phyloP scores from a whole-genome alignment of 1,140 invertebrate genomes.

The honey bee (Apis mellifera) region Amel_HAv3.1 CM009938.2:6071501-6072000 shows the following conservation, averaged over 20 bases:
- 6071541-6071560: too few relatives aligned
- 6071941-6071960: conserved; percentile 35
- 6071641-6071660: conserved; percentile 66
- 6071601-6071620: conserved; percentile 66
- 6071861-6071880: background rate
- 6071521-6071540: too few relatives aligned
- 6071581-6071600: conserved; percentile 49
- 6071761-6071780: conserved; percentile 60
- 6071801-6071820: conserved; percentile 79
- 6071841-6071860: conserved; percentile 1
- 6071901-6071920: conserved; percentile 67
- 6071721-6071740: conserved; percentile 55
- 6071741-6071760: conserved; percentile 65
- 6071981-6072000: background rate
- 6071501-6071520: conserved; percentile 36
- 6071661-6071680: conserved; percentile 79
- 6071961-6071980: background rate
- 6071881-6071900: conserved; percentile 3
- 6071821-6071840: conserved; percentile 46
- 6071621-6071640: conserved; percentile 58
- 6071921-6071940: conserved; percentile 66
- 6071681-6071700: conserved; percentile 78
- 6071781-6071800: conserved; percentile 70
- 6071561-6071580: background rate
- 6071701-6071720: conserved; percentile 40